Conservation (phyloP, 2,888 invertebrate genomes). For the Cheilosia scutellata region DNA sequence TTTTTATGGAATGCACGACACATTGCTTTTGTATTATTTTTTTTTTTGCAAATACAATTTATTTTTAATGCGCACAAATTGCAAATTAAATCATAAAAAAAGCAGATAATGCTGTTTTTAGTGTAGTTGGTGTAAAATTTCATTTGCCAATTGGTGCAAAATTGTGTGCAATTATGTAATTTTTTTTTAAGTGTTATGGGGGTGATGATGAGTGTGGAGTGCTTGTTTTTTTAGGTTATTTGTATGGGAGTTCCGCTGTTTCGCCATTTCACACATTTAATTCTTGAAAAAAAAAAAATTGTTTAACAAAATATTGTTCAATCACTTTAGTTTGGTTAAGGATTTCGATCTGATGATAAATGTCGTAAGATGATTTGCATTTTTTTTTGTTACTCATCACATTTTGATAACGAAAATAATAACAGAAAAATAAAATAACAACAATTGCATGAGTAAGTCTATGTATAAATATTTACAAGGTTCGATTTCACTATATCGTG, state of each 20-base stretch:
- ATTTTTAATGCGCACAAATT: slow-evolving; percentile 64
- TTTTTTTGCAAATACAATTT: slow-evolving; percentile 49
- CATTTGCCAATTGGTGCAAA: slow-evolving; percentile 70
- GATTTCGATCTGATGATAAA: slow-evolving; percentile 64
- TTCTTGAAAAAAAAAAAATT: slow-evolving; percentile 26
- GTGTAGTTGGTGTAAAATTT: slow-evolving; percentile 57
- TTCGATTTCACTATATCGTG: slow-evolving; percentile 38
- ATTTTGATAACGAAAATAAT: slow-evolving; percentile 20
- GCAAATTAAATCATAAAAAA: slow-evolving; percentile 68
- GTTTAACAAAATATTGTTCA: slow-evolving; percentile 46
- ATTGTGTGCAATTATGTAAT: slow-evolving; percentile 62
- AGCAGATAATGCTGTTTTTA: slow-evolving; percentile 68
- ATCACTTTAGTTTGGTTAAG: slow-evolving; percentile 71
- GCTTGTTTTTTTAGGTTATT: slow-evolving; percentile 67
- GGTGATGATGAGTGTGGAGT: slow-evolving; percentile 70
- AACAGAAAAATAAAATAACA: slow-evolving; percentile 30
- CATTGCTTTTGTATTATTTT: slow-evolving; percentile 54
- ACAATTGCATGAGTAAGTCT: slow-evolving; percentile 30
- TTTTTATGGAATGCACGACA: slow-evolving; percentile 64
- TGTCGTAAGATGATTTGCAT: slow-evolving; percentile 63
- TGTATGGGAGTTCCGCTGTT: slow-evolving; percentile 78
- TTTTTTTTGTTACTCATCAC: slow-evolving; percentile 49
- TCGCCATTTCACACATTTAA: slow-evolving; percentile 77
- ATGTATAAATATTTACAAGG: slow-evolving; percentile 64
- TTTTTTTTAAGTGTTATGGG: slow-evolving; percentile 46